Evolutionary conservation across 2,888 invertebrate species (phyloP).

Genomic region (Eristalis intricaria): DNA sequence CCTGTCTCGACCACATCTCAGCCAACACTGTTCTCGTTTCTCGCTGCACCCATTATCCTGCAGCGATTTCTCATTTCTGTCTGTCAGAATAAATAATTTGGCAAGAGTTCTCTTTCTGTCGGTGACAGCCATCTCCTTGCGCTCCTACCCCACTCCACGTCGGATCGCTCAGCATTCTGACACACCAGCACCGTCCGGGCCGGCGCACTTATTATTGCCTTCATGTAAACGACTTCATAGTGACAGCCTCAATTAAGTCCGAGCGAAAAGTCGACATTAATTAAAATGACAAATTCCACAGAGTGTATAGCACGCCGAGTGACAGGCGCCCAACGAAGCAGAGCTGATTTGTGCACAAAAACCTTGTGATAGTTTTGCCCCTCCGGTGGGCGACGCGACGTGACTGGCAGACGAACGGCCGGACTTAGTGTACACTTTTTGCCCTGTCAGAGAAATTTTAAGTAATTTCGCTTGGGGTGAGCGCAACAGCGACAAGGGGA

Average conservation of each 20-base stretch:
- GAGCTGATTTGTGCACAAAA: conserved; percentile 54
- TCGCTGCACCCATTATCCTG: conserved; percentile 43
- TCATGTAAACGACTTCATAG: conserved; percentile 69
- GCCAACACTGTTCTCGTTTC: conserved; percentile 23
- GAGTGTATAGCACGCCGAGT: conserved; percentile 56
- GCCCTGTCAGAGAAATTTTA: conserved; percentile 38
- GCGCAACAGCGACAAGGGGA: not conserved
- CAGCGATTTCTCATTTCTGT: conserved; percentile 55
- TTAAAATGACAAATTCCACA: conserved; percentile 71
- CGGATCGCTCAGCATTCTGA: not conserved
- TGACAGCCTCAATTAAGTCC: conserved; percentile 70
- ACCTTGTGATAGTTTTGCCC: conserved; percentile 40
- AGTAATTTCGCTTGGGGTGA: conserved; percentile 44
- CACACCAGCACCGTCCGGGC: not conserved
- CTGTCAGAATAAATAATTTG: conserved; percentile 66
- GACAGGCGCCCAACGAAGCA: conserved; percentile 68
- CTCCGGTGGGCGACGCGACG: not conserved
- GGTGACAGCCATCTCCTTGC: conserved; percentile 27
- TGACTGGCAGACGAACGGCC: conserved; percentile 4
- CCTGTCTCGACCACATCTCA: conserved; percentile 18
- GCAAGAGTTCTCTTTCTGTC: conserved; percentile 40
- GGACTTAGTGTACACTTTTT: conserved; percentile 17
- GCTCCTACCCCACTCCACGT: not conserved
- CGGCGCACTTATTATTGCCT: conserved; percentile 60
- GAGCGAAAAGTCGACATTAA: conserved; percentile 70